phyloP scores from a whole-genome alignment of 2,888 invertebrate genomes.

The Leptopilina drosophilae region DNA sequence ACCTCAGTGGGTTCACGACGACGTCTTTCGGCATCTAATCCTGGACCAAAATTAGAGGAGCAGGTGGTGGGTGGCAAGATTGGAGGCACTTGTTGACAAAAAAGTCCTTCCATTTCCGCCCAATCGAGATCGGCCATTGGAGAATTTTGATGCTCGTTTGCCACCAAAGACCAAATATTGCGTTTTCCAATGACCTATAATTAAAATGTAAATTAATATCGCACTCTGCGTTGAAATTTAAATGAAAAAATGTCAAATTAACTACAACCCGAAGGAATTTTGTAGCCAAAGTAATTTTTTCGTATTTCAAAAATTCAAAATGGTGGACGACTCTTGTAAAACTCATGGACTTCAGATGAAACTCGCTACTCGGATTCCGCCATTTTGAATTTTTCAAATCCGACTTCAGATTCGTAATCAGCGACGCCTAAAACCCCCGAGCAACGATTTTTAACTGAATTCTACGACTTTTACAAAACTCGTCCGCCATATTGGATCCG shows the following conservation, averaged over 20 bases:
- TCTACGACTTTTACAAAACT: too few relatives aligned
- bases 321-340: too few relatives aligned
- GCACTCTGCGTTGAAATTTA: background rate
- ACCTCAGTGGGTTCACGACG: conserved; percentile 90
- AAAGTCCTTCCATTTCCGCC: conserved; percentile 95
- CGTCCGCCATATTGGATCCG: too few relatives aligned
- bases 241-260: background rate
- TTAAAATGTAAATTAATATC: background rate
- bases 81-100: conserved; percentile 89
- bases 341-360: too few relatives aligned
- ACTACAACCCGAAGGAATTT: too few relatives aligned
- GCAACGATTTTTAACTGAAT: too few relatives aligned
- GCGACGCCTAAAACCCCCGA: too few relatives aligned
- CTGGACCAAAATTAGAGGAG: conserved; percentile 78
- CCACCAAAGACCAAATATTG: conserved; percentile 96
- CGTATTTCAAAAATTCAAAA: too few relatives aligned
- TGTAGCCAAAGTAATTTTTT: too few relatives aligned
- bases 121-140: conserved; percentile 93
- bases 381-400: too few relatives aligned
- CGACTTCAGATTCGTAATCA: too few relatives aligned
- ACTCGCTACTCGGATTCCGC: too few relatives aligned
- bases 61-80: conserved; percentile 75
- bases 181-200: conserved; percentile 89
- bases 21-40: conserved; percentile 80
- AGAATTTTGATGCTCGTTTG: conserved; percentile 89